phyloP scores from a whole-genome alignment of 2,888 invertebrate species.

The Dryobota labecula region DNA sequence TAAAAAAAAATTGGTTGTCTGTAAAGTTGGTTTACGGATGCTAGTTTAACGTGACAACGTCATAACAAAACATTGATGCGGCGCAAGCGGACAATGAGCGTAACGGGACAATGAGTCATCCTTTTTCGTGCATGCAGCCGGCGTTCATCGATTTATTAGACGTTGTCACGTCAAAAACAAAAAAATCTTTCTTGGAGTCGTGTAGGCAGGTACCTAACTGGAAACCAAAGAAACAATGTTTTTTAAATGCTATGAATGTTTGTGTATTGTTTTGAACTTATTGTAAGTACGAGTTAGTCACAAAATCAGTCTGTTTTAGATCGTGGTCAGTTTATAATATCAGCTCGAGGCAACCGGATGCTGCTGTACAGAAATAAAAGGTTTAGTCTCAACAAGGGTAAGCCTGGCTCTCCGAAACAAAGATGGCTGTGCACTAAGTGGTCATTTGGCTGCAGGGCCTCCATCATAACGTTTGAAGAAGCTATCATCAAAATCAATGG shows the following conservation, averaged over 20 bases:
- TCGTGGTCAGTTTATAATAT: constrained; percentile 63
- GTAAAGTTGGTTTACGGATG: too few relatives aligned
- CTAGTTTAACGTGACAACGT: too few relatives aligned
- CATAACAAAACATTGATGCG: too few relatives aligned
- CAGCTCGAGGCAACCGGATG: constrained; percentile 69
- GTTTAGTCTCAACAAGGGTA: constrained; percentile 67
- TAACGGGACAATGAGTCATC: too few relatives aligned
- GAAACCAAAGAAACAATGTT: background rate
- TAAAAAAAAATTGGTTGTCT: too few relatives aligned
- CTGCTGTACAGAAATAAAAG: constrained; percentile 65
- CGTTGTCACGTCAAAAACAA: too few relatives aligned
- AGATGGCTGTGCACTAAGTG: constrained; percentile 73
- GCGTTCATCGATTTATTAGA: too few relatives aligned
- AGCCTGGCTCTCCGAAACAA: constrained; percentile 53
- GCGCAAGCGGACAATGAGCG: too few relatives aligned
- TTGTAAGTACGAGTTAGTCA: background rate
- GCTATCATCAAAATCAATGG: constrained; percentile 60
- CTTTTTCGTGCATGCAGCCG: too few relatives aligned
- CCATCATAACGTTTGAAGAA: constrained; percentile 66
- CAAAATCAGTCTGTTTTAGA: constrained; percentile 45
- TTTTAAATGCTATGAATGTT: background rate
- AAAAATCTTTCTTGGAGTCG: background rate
- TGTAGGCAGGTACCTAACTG: background rate
- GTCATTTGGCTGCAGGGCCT: constrained; percentile 69
- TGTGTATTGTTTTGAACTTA: background rate